Conservation (phyloP, 2,797 vertebrate genomes). For the Phataginus tricuspis region DNA sequence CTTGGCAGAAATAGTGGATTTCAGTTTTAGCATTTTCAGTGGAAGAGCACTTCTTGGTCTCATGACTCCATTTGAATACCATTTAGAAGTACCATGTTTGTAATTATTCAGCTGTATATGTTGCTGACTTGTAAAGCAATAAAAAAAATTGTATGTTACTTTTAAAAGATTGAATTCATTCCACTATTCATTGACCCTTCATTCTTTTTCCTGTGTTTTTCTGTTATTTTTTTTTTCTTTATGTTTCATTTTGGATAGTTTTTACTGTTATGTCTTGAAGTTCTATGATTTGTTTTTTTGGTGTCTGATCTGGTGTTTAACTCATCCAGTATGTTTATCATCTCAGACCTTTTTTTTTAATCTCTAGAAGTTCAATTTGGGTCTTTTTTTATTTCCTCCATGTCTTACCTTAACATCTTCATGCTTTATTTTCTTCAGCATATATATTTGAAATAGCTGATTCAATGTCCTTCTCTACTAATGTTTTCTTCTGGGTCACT, state of each 20-base stretch:
- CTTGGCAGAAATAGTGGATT: background rate
- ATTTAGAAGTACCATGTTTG: constrained; percentile 36
- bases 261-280: background rate
- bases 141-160: background rate
- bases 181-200: background rate
- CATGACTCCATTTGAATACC: background rate
- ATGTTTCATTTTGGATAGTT: constrained; percentile 2
- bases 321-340: background rate
- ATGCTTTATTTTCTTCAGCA: background rate
- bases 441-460: background rate
- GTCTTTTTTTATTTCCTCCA: background rate
- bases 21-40: constrained; percentile 37
- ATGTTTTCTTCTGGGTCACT: background rate
- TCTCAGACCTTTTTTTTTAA: background rate
- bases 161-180: background rate
- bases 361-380: background rate
- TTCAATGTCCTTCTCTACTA: background rate
- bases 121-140: constrained; percentile 46
- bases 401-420: background rate
- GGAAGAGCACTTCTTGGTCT: background rate
- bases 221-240: background rate
- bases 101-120: constrained; percentile 17
- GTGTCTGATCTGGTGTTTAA: background rate
- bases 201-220: background rate
- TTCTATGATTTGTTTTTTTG: background rate